Base-by-base conservation (phyloP, 2,888 invertebrate genomes). In the Cactoblastis cactorum region DNA sequence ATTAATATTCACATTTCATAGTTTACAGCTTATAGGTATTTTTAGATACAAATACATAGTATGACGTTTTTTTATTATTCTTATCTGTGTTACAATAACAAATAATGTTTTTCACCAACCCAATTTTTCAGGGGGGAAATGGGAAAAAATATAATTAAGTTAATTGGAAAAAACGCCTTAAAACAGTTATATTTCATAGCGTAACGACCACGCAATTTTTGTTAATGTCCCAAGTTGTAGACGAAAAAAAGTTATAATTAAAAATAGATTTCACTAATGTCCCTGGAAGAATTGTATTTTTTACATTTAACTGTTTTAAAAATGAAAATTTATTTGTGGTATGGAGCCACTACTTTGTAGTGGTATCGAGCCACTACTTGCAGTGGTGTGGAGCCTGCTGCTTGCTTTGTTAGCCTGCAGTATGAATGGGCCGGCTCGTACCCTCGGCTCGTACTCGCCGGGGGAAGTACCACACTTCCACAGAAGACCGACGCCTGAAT, bases 141-240 rank as follows among this genome's bases (percentile, higher is more conserved):
- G 38, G 52, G 61, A 74, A 77, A 77, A 77, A 80, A 71, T 71
- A 76, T 73, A 81, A 84, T 84, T 79, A 84, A 77, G 67, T 59
- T 81, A 85, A 85, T 83, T 83, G 78, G 62, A 77, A 80, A 32
- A 82, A 83, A 78, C 67, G 69, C 62, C 69, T 62, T 61, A 52
- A 57, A 63, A 64, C 58, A 63, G 55, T 62, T 69, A 80, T 83
- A 83, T 71, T 67, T 85, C 80, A 82, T 65, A 54, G 58, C 71
- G 68, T 82, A 87, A 83, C 80, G 80, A 61, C 62, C 58, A 50
- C 63, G 66, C 71, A 56, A 61, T 76, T 77, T 74, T 74, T 67
- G 73, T 72, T 82, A 83, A 84, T 83, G 81, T 72, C 62, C 54
- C 61, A 53, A 57, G 65, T 56, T 64, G 57, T 66, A 64, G 65